Evolutionary conservation across 2,113 vertebrate genomes (phyloP).

Genomic region (Equus przewalskii): DNA sequence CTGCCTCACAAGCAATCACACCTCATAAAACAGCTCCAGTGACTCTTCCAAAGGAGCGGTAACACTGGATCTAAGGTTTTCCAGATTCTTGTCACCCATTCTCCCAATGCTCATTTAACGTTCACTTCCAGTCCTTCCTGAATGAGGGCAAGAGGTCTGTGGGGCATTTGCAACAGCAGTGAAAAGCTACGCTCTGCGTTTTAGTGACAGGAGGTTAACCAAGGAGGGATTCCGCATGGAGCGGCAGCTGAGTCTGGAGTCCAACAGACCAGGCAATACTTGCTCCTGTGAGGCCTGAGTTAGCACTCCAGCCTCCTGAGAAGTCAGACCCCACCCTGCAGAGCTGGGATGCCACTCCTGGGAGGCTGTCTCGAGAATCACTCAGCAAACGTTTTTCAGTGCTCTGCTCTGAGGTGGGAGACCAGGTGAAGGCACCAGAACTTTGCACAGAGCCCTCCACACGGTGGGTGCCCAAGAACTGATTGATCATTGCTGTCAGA

Average conservation of each 20-base stretch:
- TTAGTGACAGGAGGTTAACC: not conserved
- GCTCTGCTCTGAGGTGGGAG: not conserved
- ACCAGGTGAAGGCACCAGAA: not conserved
- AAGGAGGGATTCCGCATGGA: accelerated
- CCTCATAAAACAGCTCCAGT: not conserved
- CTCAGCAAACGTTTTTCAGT: not conserved
- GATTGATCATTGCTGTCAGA: not conserved
- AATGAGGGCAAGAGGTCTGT: not conserved
- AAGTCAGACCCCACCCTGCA: not conserved
- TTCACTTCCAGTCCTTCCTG: not conserved
- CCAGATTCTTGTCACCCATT: not conserved
- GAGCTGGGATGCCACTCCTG: not conserved
- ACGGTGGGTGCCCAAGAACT: not conserved
- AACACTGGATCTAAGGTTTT: not conserved
- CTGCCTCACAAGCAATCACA: not conserved
- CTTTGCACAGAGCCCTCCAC: not conserved
- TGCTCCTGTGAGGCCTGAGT: not conserved
- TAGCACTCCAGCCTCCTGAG: not conserved
- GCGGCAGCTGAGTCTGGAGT: not conserved
- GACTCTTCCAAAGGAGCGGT: not conserved
- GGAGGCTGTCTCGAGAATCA: not conserved
- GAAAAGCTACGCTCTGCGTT: not conserved
- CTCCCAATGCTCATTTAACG: not conserved
- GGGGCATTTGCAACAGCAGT: not conserved
- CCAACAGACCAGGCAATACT: not conserved